Evolutionary conservation across 2,888 invertebrate species (phyloP), one percentile per base, ranked within the genome.

Genomic region (Rhamphomyia laevipes): DNA sequence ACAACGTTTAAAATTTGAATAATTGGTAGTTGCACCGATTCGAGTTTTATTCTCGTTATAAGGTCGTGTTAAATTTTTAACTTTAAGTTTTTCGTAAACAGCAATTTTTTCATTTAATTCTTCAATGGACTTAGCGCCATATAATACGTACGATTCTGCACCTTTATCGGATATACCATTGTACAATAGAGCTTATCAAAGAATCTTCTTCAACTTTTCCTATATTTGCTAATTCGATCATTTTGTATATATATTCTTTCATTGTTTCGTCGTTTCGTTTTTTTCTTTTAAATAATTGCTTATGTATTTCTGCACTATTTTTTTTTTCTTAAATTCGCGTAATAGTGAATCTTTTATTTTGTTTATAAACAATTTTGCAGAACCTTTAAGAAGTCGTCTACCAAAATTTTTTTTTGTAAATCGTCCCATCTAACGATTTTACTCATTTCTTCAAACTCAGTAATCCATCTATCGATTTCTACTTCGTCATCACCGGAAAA

Each of bases 91-190:
- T 38, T 49, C 45, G n/a, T 46, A 46, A n/a, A n/a, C 16, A 13
- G n/a, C 35, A 27, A 46, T 37, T 1, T 33, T 18, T 9, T 49
- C 16, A 27, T 45, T 49, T 17, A 49, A 45, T 17, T 49, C 10
- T 11, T 23, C 3, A 42, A 49, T 42, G 2, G 45, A 41, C 5
- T 35, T 45, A n/a, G 42, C 35, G 5, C 42, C 42, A 45, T 49
- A 49, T 17, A 45, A 42, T 16, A 16, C 9, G 16, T 49, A 45
- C 4, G 45, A 16, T 42, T 45, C 48, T 4, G 31, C 23, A 4
- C 44, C 31, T n/a, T 48, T 48, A 15, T 68, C 64, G 57, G 73
- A 73, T 40, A 73, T 70, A 54, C 73, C 73, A 48, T 73, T n/a
- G 73, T 6, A 33, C 7, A 33, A 33, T 33, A 9, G 3, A 33